Percentiles rank a stretch among this genome's conserved stretches.
Evolutionary conservation across 2,113 vertebrate genomes (phyloP).

Genomic region (Syngnathus typhle): DNA sequence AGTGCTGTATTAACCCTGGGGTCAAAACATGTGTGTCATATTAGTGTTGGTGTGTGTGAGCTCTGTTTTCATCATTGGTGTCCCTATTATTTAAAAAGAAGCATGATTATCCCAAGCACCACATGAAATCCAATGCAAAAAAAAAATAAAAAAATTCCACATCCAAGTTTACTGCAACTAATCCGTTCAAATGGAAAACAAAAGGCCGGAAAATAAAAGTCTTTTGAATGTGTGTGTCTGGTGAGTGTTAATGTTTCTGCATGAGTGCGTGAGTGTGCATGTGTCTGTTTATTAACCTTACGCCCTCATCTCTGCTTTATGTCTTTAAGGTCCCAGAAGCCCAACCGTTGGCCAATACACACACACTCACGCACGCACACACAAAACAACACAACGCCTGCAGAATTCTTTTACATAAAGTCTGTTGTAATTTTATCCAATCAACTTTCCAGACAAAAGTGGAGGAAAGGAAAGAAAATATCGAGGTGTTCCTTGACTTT

Average conservation of each 20-base stretch:
- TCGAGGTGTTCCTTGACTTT: background rate
- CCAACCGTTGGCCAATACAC: conserved; percentile 28
- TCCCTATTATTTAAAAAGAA: background rate
- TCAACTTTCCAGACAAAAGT: background rate
- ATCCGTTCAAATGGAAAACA: conserved; percentile 12
- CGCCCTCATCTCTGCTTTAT: conserved; percentile 58
- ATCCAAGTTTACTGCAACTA: background rate
- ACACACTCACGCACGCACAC: conserved; percentile 24
- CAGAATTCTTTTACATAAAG: background rate
- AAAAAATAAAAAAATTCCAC: background rate
- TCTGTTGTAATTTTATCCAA: background rate
- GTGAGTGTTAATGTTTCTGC: conserved; percentile 22
- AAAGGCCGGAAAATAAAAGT: background rate
- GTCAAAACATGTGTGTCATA: conserved; percentile 29
- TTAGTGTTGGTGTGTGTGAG: conserved; percentile 2
- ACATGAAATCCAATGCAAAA: background rate
- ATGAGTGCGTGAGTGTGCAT: conserved; percentile 17
- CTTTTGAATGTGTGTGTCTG: conserved; percentile 21
- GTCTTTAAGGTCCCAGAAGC: conserved; percentile 50
- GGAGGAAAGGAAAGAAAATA: background rate
- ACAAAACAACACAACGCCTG: conserved; percentile 11
- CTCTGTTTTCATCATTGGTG: background rate
- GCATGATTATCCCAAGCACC: background rate
- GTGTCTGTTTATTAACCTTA: conserved; percentile 60
- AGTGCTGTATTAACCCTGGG: conserved; percentile 6